Conservation (phyloP, 2,113 vertebrate genomes). For the Platichthys flesus region DNA sequence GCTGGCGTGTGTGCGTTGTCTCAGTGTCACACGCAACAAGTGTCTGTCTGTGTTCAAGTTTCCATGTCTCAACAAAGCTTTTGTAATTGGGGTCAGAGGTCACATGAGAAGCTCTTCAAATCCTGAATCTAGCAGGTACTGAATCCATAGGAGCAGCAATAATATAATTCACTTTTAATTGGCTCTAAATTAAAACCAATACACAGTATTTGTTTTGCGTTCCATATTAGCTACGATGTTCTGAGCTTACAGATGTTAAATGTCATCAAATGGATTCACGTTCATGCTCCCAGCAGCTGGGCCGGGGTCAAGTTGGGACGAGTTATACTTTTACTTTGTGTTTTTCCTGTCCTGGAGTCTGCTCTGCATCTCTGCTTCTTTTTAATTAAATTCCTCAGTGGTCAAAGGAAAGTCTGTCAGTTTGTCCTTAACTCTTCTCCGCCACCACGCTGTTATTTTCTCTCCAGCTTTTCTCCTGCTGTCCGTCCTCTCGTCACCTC, state of each 20-base stretch:
- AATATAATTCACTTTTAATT: slow-evolving; percentile 1
- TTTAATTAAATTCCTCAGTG: not conserved
- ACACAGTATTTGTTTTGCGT: slow-evolving; percentile 3
- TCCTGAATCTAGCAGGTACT: not conserved
- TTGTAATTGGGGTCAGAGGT: not conserved
- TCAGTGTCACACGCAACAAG: not conserved
- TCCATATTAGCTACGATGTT: not conserved
- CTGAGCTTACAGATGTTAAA: slow-evolving; percentile 15
- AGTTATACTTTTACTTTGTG: no score
- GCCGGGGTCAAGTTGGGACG: no score
- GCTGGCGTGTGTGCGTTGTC: not conserved
- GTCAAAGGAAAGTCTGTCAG: not conserved
- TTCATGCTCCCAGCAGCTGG: slow-evolving; percentile 15
- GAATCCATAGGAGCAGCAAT: not conserved
- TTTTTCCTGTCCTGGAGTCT: no score
- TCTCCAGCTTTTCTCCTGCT: slow-evolving; percentile 10
- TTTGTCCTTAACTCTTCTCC: slow-evolving; percentile 1
- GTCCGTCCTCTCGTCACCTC: slow-evolving; percentile 24
- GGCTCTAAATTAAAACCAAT: not conserved
- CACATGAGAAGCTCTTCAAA: slow-evolving; percentile 2
- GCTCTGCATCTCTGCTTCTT: slow-evolving; percentile 1
- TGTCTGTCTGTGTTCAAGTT: slow-evolving; percentile 26
- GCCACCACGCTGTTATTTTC: slow-evolving; percentile 4
- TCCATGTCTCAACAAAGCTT: slow-evolving; percentile 1
- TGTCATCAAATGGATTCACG: not conserved